Conservation (phyloP, 2,888 invertebrate genomes). For the Diadegma fenestrale region DNA sequence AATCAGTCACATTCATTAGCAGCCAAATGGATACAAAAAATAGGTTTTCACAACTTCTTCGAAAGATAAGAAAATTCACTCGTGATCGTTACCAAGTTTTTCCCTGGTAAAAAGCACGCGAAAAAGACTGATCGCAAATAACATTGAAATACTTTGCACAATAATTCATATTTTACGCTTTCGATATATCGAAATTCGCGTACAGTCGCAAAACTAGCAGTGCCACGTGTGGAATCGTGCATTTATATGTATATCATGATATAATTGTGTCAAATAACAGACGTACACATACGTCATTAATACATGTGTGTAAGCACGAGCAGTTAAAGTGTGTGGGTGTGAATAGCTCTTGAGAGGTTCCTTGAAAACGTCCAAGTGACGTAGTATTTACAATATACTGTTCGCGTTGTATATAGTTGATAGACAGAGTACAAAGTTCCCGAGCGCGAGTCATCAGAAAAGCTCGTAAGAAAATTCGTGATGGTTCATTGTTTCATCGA, state of each 20-base stretch:
- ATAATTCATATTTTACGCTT: neutral
- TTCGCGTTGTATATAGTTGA: neutral
- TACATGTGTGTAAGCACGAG: neutral
- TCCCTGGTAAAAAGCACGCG: neutral
- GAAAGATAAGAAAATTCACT: neutral
- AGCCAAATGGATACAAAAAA: neutral
- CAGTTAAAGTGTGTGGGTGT: constrained; percentile 17
- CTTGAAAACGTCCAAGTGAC: constrained; percentile 21
- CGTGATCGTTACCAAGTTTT: neutral
- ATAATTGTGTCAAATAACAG: neutral
- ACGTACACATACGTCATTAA: neutral
- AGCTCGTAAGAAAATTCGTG: neutral
- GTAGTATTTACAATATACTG: neutral
- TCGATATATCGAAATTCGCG: neutral
- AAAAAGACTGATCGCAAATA: neutral
- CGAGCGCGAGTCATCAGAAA: constrained; percentile 7
- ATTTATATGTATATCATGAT: neutral
- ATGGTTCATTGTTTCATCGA: constrained; percentile 45
- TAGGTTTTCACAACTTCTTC: neutral
- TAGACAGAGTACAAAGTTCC: constrained; percentile 38
- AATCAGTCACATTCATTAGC: neutral
- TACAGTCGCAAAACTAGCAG: neutral
- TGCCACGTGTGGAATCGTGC: neutral
- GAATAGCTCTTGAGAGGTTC: constrained; percentile 6
- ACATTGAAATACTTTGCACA: neutral